Base-by-base conservation (phyloP, 1,140 invertebrate species). In the Phymorhynchus buccinoides region DNA sequence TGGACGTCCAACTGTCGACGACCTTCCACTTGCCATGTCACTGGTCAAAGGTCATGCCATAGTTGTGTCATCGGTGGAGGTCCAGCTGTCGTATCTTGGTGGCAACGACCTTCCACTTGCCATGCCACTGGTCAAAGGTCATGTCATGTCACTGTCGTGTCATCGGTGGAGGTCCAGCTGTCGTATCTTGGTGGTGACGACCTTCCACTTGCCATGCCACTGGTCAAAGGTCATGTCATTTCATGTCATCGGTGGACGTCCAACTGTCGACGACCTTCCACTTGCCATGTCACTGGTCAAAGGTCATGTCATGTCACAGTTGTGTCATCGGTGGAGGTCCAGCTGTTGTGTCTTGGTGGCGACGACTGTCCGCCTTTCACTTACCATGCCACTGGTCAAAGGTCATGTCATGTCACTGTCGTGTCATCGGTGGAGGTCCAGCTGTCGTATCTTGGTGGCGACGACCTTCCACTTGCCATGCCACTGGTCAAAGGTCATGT, bases 171-270 rank as follows among this genome's bases (percentile, higher is more conserved):
- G 22, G 39, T 84, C 35, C n/a, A 85, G 16, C 35, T 87, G 83
- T 37, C 86, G 37, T 14, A 87, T 75, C 18, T 78, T 80, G 39
- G 86, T 87, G 52, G 32, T 39, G 37, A 83, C 32, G 35, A 87
- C 80, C 9, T 66, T 80, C 86, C 86, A 87, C 41, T 82, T 81
- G 73, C 83, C 80, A 42, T 37, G 32, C 84, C 83, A 87, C 83
- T 87, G 83, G 42, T 85, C 52, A 41, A 52, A 85, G 22, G 83
- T 82, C 32, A n/a, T n/a, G n/a, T n/a, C n/a, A n/a, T n/a, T n/a
- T n/a, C n/a, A n/a, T n/a, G n/a, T n/a, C n/a, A n/a, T n/a, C n/a
- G n/a, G n/a, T n/a, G n/a, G n/a, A n/a, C n/a, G n/a, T n/a, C n/a
- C n/a, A n/a, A n/a, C n/a, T n/a, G n/a, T n/a, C n/a, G n/a, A n/a